These are phyloP conservation scores for Lycocorax pyrrhopterus DNA, from an alignment of 2,113 vertebrate species.

Conservation along the genomic window DNA sequence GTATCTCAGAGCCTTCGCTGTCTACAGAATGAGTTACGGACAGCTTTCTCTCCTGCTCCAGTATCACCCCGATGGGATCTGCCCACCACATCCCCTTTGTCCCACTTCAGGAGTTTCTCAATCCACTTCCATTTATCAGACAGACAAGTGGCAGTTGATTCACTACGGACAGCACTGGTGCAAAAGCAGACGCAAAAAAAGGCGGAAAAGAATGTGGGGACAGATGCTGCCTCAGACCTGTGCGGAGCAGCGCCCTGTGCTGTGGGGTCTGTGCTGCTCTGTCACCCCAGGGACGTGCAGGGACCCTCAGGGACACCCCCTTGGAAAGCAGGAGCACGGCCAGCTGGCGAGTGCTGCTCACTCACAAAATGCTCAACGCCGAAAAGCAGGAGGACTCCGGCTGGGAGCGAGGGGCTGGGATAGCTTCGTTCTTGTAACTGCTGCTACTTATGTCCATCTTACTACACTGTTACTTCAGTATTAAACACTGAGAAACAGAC, in stretches of 20 bases:
- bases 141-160: not conserved
- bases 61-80: not conserved
- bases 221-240: not conserved
- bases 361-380: not conserved
- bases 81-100: not conserved
- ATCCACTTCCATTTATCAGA: not conserved
- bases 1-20: too few species aligned
- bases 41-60: not conserved
- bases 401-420: accelerated
- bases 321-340: not conserved
- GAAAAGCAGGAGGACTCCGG: accelerated
- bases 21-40: not conserved
- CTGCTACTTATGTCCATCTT: not conserved
- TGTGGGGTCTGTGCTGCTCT: not conserved
- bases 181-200: not conserved
- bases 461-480: not conserved
- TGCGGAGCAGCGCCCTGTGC: not conserved
- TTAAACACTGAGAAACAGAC: not conserved
- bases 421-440: not conserved
- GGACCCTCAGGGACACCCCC: not conserved
- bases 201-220: not conserved
- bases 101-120: not conserved
- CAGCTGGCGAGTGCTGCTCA: not conserved
- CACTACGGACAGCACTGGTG: not conserved
- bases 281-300: not conserved